Evolutionary conservation across 2,113 vertebrate genomes (phyloP), one percentile per base, ranked within the genome.

Genomic region (Turdus rufiventris): DNA sequence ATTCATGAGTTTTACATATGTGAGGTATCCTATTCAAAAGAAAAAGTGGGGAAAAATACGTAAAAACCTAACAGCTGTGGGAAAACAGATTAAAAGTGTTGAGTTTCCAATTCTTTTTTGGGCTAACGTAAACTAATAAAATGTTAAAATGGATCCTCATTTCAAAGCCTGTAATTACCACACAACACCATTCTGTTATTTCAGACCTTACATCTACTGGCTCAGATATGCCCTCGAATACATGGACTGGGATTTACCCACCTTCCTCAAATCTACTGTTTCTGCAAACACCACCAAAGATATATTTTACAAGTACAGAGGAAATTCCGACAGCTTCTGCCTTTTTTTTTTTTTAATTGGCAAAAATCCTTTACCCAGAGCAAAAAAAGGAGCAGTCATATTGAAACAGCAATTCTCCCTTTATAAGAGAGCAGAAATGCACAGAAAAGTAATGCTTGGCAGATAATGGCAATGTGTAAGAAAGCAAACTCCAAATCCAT

Each of bases 151-250:
- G 91, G 93, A 96, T 73, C 89, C 73, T 51, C 79, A 57, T 95
- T 94, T 96, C 93, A 94, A 96, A 95, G 92, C 72, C 82, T 96
- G 95, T 96, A 97, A 97, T 97, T 90, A 95, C 77, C 93, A 89
- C 93, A 95, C 66, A 85, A 94, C 90, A 97, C 87, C 91, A 94
- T 95, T 89, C 93, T 95, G 91, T 95, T 97, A 94, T 95, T 97
- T 95, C 96, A 96, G 92, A 89, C 56, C 50, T 83, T 58, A 28
- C 54, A 72, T 74, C 93, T 56, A 82, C 73, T 11, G 0, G 87
- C 93, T 87, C 75, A 67, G 75, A 85, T 65, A 56, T 6, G 83
- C 56, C 43, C 67, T 57, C 42, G 33, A 89, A 88, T 85, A 62
- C 48, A 34, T 2, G 53, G 72, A 43, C 33, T 47, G 13, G 85